Base-by-base conservation (phyloP, 1,140 invertebrate species). In the Limonius californicus region DNA sequence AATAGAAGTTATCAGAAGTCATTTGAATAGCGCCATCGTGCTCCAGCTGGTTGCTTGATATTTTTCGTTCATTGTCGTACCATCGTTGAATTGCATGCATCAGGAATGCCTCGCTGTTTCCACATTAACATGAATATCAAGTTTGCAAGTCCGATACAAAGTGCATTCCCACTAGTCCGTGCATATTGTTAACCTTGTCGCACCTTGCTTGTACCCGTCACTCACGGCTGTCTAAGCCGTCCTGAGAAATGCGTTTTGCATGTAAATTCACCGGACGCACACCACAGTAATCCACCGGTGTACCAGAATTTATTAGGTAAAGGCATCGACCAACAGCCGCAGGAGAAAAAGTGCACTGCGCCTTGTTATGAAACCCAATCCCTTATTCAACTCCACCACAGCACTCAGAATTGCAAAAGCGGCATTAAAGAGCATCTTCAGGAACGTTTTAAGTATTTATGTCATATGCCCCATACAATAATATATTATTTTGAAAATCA, bases 131-230 rank as follows among this genome's bases (percentile, higher is more conserved):
- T 50, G 20, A 50, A 50, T 50, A 50, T 50, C 45, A 50, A 50
- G 45, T 50, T 21, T 21, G 45, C 45, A 14, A 50, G 45, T 50
- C 45, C 45, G 16, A 50, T 50, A 18, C 45, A 50, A 50, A 50
- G 45, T 50, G 45, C 45, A 50, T 50, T 21, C 45, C 45, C 45
- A 50, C 45, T 50, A 50, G 16, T 18, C 45, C 45, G 45, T 50
- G 45, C 45, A 50, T 50, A 50, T 50, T 50, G 45, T 50, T 50
- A 50, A 50, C 45, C 45, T 50, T 50, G 45, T 50, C 45, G 45
- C 45, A 21, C 45, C 45, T 50, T 50, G 7, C 45, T 50, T 50
- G 45, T 50, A 50, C 20, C 45, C 20, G 45, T 50, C 45, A 50
- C 45, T 50, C 45, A 50, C 45, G 45, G 14, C 20, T 50, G 45